These are phyloP conservation scores for Leptinotarsa haldemani DNA, from an alignment of 2,888 invertebrate species.

Conservation along the genomic window DNA sequence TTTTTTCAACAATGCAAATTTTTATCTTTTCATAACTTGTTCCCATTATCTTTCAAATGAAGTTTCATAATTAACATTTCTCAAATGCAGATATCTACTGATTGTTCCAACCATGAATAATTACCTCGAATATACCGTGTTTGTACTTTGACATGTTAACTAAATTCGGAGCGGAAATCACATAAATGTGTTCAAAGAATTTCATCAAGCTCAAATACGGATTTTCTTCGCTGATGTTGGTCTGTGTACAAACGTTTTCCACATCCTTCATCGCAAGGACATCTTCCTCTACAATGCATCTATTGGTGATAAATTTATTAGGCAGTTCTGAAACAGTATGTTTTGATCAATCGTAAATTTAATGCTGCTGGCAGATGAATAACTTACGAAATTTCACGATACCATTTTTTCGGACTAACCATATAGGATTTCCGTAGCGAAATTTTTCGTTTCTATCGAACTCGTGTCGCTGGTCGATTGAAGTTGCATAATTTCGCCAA, in stretches of 20 bases:
- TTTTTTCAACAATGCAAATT: no score
- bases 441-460: constrained; percentile 42
- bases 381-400: constrained; percentile 53
- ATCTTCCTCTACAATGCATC: constrained; percentile 61
- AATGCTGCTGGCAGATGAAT: constrained; percentile 28
- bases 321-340: constrained; percentile 58
- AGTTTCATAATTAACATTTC: no score
- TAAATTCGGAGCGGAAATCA: constrained; percentile 54
- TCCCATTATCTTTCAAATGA: no score
- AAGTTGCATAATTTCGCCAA: constrained; percentile 32
- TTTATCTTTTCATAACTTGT: no score
- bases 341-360: constrained; percentile 15
- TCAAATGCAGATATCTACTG: neutral
- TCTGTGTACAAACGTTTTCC: constrained; percentile 63
- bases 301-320: constrained; percentile 56
- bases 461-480: neutral
- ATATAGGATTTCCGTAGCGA: constrained; percentile 46
- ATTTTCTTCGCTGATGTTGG: constrained; percentile 58
- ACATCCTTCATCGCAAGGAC: constrained; percentile 66
- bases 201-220: constrained; percentile 57
- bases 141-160: constrained; percentile 54
- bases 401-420: constrained; percentile 51
- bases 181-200: constrained; percentile 58
- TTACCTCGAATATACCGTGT: constrained; percentile 54
- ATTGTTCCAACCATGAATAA: neutral